Percentiles rank a stretch among this genome's conserved stretches.
Evolutionary conservation across 37 sponge, comb jelly and placozoan species (phyloP).

Genomic region (Petrosia ficiformis): DNA sequence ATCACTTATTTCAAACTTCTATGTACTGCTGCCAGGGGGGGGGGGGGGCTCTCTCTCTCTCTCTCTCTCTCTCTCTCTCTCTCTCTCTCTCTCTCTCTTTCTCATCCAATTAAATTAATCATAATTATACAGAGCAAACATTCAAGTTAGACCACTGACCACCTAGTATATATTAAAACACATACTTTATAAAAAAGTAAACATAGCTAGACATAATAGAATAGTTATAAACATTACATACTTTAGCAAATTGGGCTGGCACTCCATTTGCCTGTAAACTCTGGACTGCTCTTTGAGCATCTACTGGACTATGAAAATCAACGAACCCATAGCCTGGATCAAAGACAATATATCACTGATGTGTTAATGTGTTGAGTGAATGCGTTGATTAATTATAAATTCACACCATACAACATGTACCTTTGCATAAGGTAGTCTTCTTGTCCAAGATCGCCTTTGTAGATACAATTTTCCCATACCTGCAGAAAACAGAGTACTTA

Average conservation of each 20-base stretch:
- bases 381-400: background rate
- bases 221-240: no score
- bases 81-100: no score
- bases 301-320: constrained; percentile 47
- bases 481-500: constrained; percentile 8
- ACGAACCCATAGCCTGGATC: background rate
- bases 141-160: no score
- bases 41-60: no score
- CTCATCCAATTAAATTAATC: no score
- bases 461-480: constrained; percentile 92
- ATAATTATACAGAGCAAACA: no score
- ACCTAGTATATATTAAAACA: no score
- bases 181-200: no score
- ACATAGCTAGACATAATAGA: no score
- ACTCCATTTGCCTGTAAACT: constrained; percentile 58
- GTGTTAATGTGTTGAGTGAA: constrained; percentile 1
- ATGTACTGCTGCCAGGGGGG: no score
- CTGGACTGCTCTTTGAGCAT: constrained; percentile 79
- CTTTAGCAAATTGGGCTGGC: constrained; percentile 91
- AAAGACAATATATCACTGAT: background rate
- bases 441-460: constrained; percentile 97
- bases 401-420: constrained; percentile 66
- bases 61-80: no score
- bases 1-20: no score
- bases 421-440: constrained; percentile 87